Percentiles rank a stretch among this genome's conserved stretches.
Conservation (phyloP, 1,140 invertebrate genomes). For the Pogonomyrmex barbatus region DNA sequence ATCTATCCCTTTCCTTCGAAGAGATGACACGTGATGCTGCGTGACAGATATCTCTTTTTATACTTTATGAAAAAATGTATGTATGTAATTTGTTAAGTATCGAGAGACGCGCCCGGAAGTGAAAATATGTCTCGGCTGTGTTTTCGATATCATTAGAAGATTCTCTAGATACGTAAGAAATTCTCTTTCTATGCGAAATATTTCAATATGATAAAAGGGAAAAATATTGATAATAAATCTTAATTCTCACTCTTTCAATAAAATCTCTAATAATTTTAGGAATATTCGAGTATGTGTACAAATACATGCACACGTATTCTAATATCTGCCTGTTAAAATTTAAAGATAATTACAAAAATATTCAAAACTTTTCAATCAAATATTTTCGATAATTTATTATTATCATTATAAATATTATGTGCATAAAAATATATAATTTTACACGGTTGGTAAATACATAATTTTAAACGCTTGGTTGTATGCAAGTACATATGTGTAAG, state of each 20-base stretch:
- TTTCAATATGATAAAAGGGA: not conserved
- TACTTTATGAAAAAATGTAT: not conserved
- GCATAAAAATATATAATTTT: not conserved
- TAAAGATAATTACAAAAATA: not conserved
- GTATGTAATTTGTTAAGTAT: not conserved
- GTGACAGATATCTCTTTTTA: not conserved
- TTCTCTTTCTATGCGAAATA: not conserved
- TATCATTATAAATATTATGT: not conserved
- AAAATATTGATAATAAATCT: not conserved
- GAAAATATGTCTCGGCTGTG: conserved; percentile 20
- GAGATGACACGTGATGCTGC: not conserved
- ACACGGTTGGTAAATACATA: not conserved
- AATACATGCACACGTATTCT: not conserved
- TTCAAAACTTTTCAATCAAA: not conserved
- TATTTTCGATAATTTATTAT: not conserved
- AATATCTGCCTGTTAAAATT: not conserved
- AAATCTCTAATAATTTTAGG: not conserved
- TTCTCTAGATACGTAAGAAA: conserved; percentile 24
- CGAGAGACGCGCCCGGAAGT: not conserved
- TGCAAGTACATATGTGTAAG: not conserved
- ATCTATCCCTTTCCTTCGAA: not conserved
- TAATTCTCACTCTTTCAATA: not conserved
- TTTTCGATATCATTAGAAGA: conserved; percentile 18
- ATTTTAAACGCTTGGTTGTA: not conserved
- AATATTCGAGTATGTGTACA: not conserved